Evolutionary conservation across 1,140 invertebrate species (phyloP), one percentile per base, ranked within the genome.

Genomic region (Drosophila jambulina): DNA sequence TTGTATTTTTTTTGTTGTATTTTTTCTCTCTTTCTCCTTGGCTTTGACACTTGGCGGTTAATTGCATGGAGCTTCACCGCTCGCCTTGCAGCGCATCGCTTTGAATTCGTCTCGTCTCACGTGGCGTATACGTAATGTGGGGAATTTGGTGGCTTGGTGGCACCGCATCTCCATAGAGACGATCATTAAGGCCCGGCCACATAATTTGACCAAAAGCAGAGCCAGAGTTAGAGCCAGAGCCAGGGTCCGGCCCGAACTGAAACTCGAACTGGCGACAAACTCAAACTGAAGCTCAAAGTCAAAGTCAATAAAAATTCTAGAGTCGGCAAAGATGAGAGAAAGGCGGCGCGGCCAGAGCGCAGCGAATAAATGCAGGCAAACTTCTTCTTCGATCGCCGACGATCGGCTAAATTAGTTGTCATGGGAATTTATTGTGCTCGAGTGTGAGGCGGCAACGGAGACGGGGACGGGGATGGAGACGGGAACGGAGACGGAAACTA

Each of bases 391-490:
- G 69, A 70, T 60, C 67, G 46, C 65, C 51, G 54, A 48, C 70
- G 67, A 72, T 71, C 68, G 80, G 85, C 84, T 90, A 88, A 88
- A 88, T 88, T 90, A 88, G 85, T 88, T 88, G 85, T 88, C 84
- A 88, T 88, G 84, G 84, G 84, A 88, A 88, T 88, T 88, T 88
- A 88, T 88, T 88, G 85, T 88, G 83, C 83, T 56, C 84, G 74
- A 80, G 78, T 80, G 75, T 68, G 71, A 70, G 61, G 5, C 61
- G 32, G 29, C 43, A 4, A 21, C 19, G 21, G 42, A 6, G 19
- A 23, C 21, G 32, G 32, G 32, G 32, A 32, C 3, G 27, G 27
- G 1, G 40, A 34, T 12, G 10, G 3, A 5, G 36, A 13, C 15
- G 21, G 34, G 4, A 15, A 38, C 38, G 29, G 45, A 13, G 10